phyloP scores from a whole-genome alignment of 2,888 invertebrate species.

The Sphaeridia pumilis region DNA sequence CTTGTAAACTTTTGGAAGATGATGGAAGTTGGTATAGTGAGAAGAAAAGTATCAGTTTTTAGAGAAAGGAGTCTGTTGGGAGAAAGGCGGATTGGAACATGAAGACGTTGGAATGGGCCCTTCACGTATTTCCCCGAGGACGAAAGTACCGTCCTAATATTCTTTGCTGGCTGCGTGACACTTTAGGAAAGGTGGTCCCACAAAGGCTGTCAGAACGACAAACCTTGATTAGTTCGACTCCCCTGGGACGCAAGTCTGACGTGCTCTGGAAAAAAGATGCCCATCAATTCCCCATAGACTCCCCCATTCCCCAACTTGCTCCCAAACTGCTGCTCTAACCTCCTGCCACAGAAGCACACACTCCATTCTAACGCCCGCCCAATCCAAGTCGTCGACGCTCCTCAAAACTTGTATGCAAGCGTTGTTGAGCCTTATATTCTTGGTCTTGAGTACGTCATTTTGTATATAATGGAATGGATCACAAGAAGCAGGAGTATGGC shows the following conservation, averaged over 20 bases:
- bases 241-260: constrained; percentile 33
- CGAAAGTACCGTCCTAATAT: constrained; percentile 34
- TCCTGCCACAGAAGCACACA: neutral
- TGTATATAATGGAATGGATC: too few species aligned
- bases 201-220: constrained; percentile 37
- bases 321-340: constrained; percentile 12
- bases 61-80: neutral
- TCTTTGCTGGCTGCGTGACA: constrained; percentile 35
- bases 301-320: constrained; percentile 30
- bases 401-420: too few species aligned
- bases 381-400: too few species aligned
- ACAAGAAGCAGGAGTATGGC: too few species aligned
- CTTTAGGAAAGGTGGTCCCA: constrained; percentile 35
- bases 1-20: neutral
- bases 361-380: too few species aligned
- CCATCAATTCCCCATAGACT: constrained; percentile 33
- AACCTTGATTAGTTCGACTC: constrained; percentile 37
- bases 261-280: constrained; percentile 36
- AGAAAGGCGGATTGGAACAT: constrained; percentile 17
- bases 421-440: too few species aligned
- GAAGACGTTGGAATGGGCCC: too few species aligned
- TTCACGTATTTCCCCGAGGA: constrained; percentile 35
- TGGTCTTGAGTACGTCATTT: too few species aligned
- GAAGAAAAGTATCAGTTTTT: neutral
- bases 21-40: neutral